Evolutionary conservation across 1,140 invertebrate genomes (phyloP), one percentile per base, ranked within the genome.

Genomic region (Bemisia tabaci): DNA sequence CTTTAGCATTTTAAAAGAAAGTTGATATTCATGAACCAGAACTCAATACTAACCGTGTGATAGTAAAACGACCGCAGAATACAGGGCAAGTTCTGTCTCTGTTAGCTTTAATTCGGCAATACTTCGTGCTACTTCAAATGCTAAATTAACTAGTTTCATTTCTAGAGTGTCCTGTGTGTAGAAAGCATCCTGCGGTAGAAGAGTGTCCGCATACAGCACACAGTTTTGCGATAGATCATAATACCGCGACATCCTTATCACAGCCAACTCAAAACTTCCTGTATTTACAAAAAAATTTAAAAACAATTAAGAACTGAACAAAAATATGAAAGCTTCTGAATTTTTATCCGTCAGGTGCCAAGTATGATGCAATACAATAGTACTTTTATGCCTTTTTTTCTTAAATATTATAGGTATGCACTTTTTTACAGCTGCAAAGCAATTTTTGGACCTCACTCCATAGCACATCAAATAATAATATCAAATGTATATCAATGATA

Each of bases 211-310:
- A 78, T 95, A 95, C 64, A 96, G 81, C 69, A 96, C 92, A 75
- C 87, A 88, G 73, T 94, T 92, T 71, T 89, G 85, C 71, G 87
- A 86, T 68, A 91, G 83, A 80, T 96, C 93, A 78, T 91, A 88
- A 78, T 94, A 89, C 75, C 92, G 87, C 73, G 91, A 93, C 85
- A 97, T 94, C 73, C 94, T 86, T 70, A 97, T 84, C 75, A 96
- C 87, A 70, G 93, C 93, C 77, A 97, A 81, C 81, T 97, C 95
- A 81, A 97, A 97, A 73, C 93, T 95, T 76, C 94, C 92, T 91
- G 79, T 58, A 78, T n/a, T n/a, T n/a, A n/a, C n/a, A 27, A 63
- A 67, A 61, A 63, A 48, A 78, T 78, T 27, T 25, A 59, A 48
- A 67, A 63, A 63, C 33, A 67, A 12, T 60, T 22, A n/a, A 11